A percentile compares a stretch with the other conserved stretches of the same genome.
Evolutionary conservation across 2,797 vertebrate genomes (phyloP).

Genomic region (Otus scops): DNA sequence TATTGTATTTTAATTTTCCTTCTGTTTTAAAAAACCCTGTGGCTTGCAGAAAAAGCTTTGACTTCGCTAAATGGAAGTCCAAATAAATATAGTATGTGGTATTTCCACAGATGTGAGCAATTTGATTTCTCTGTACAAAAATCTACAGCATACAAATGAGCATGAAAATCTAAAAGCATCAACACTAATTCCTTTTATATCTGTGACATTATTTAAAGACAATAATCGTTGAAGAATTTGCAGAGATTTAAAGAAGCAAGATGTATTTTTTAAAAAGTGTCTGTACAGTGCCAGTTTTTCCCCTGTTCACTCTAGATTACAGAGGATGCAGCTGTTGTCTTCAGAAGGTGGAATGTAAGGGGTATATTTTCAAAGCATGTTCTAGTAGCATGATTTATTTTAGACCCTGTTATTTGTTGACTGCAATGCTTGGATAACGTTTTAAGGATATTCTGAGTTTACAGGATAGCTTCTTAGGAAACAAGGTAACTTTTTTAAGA

Average conservation of each 20-base stretch:
- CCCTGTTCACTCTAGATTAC: not conserved
- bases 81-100: not conserved
- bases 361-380: not conserved
- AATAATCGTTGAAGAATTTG: constrained; percentile 48
- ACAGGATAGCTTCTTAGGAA: not conserved
- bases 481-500: not conserved
- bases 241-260: constrained; percentile 44
- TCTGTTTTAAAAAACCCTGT: not conserved
- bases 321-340: constrained; percentile 13
- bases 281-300: not conserved
- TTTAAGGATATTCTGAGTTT: not conserved
- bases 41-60: constrained; percentile 33
- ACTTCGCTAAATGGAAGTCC: constrained; percentile 23
- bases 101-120: constrained; percentile 51
- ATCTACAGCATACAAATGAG: constrained; percentile 45
- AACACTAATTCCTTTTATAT: constrained; percentile 52
- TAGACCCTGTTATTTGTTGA: not conserved
- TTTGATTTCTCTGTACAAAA: constrained; percentile 63
- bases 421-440: not conserved
- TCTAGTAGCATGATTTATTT: not conserved
- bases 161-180: constrained; percentile 62
- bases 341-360: not conserved
- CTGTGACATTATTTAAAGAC: constrained; percentile 64
- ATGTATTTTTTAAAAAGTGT: not conserved
- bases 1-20: not conserved